These are phyloP conservation scores for Discoglossus pictus DNA, from an alignment of 2,797 vertebrate species.

Conservation along the genomic window DNA sequence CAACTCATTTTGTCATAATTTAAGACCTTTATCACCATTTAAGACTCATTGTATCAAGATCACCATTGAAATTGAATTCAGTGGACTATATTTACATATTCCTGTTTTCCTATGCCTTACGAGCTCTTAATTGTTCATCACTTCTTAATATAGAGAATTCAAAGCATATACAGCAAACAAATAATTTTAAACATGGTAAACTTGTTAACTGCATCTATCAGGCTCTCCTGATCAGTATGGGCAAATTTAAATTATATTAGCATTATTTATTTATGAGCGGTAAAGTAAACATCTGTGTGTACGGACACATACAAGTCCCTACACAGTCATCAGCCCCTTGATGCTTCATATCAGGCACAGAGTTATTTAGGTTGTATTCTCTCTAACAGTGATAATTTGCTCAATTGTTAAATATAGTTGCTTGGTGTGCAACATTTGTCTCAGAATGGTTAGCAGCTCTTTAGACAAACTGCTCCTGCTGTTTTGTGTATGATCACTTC, in stretches of 20 bases:
- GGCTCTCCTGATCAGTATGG: slow-evolving; percentile 9
- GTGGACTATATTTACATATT: too few relatives aligned
- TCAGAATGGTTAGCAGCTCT: slow-evolving; percentile 32
- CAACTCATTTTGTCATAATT: too few relatives aligned
- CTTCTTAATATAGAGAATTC: too few relatives aligned
- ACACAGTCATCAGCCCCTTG: slow-evolving; percentile 5
- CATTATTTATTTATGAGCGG: slow-evolving; percentile 40
- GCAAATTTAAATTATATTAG: slow-evolving; percentile 32
- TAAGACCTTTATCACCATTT: too few relatives aligned
- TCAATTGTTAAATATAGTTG: slow-evolving; percentile 35
- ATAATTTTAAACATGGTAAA: neutral
- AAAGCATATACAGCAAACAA: too few relatives aligned
- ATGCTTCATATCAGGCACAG: slow-evolving; percentile 33
- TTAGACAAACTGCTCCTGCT: slow-evolving; percentile 30
- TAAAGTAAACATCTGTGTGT: slow-evolving; percentile 23
- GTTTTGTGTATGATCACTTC: slow-evolving; percentile 24
- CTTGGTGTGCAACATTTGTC: slow-evolving; percentile 13
- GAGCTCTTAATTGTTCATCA: too few relatives aligned
- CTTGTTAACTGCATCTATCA: slow-evolving; percentile 10
- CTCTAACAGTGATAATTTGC: slow-evolving; percentile 25
- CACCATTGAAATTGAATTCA: too few relatives aligned
- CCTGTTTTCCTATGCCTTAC: too few relatives aligned
- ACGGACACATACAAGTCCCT: slow-evolving; percentile 20
- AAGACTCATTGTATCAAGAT: too few relatives aligned
- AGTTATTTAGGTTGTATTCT: slow-evolving; percentile 33